These are phyloP conservation scores for Hanleya hanleyi DNA, from an alignment of 2,888 invertebrate species.

Conservation along the genomic window DNA sequence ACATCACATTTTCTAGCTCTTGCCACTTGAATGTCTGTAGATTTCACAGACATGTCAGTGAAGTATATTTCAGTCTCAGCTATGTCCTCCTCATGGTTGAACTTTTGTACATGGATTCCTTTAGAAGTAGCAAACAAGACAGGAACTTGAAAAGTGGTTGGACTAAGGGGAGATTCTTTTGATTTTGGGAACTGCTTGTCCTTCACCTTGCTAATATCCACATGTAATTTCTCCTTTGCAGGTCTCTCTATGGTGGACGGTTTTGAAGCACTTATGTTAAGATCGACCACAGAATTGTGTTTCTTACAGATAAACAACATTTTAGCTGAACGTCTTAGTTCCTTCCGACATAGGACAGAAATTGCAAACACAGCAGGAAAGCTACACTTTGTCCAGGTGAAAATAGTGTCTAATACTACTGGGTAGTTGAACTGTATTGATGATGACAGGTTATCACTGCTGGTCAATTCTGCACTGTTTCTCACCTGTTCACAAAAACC, in stretches of 20 bases:
- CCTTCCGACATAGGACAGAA: constrained; percentile 56
- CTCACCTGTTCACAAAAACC: constrained; percentile 25
- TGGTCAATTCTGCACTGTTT: constrained; percentile 17
- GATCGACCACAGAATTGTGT: constrained; percentile 61
- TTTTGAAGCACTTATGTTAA: constrained; percentile 20
- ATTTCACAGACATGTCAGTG: not conserved
- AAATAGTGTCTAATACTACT: constrained; percentile 56
- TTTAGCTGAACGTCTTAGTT: constrained; percentile 50
- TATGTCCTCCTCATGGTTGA: constrained; percentile 31
- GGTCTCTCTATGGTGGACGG: not conserved
- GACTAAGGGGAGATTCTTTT: not conserved
- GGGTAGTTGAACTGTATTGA: constrained; percentile 47
- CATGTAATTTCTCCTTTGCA: not conserved
- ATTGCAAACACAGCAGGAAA: constrained; percentile 59
- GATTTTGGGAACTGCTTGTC: not conserved
- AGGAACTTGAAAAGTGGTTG: constrained; percentile 53
- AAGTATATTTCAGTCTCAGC: constrained; percentile 30
- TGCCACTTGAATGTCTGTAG: not conserved
- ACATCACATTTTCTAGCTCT: constrained; percentile 58
- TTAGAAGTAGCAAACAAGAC: constrained; percentile 68
- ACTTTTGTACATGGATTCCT: constrained; percentile 61
- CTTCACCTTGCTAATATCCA: not conserved
- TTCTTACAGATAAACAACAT: constrained; percentile 47
- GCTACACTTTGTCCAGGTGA: constrained; percentile 64
- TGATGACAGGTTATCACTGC: constrained; percentile 6